phyloP scores from a whole-genome alignment of 1,140 invertebrate species.

The Nephila pilipes region DNA sequence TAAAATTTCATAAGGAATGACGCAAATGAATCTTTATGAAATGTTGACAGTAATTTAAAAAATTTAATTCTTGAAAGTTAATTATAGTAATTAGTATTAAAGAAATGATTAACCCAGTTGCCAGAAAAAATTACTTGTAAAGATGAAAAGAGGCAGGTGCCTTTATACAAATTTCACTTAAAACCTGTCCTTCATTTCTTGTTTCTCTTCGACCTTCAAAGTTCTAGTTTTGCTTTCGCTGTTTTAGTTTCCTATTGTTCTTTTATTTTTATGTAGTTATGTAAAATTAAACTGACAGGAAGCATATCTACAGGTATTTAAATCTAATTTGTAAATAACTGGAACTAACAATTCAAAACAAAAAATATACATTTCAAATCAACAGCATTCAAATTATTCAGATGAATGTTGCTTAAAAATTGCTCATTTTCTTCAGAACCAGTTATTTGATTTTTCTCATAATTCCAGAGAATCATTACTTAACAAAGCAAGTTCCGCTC shows the following conservation, averaged over 20 bases:
- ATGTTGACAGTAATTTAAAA: background rate
- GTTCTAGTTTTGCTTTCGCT: background rate
- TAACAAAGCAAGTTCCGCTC: background rate
- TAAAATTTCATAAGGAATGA: too few relatives aligned
- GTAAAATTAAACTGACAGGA: background rate
- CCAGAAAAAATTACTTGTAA: background rate
- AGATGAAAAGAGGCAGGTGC: slow-evolving; percentile 4
- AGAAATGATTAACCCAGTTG: background rate
- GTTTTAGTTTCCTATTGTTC: background rate
- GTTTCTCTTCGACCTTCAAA: background rate
- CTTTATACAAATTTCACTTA: background rate
- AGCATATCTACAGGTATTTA: background rate
- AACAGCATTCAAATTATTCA: background rate
- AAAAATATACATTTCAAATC: background rate
- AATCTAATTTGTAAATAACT: too few relatives aligned
- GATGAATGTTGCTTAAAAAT: background rate
- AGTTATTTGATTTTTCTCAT: background rate
- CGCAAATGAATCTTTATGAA: background rate
- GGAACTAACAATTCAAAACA: background rate
- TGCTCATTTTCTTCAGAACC: background rate
- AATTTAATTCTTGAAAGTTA: background rate
- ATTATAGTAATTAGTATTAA: background rate
- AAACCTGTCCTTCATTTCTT: background rate
- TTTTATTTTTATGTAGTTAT: background rate
- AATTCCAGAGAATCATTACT: background rate